phyloP scores from a whole-genome alignment of 1,140 invertebrate genomes.

The Danaus plexippus region DNA sequence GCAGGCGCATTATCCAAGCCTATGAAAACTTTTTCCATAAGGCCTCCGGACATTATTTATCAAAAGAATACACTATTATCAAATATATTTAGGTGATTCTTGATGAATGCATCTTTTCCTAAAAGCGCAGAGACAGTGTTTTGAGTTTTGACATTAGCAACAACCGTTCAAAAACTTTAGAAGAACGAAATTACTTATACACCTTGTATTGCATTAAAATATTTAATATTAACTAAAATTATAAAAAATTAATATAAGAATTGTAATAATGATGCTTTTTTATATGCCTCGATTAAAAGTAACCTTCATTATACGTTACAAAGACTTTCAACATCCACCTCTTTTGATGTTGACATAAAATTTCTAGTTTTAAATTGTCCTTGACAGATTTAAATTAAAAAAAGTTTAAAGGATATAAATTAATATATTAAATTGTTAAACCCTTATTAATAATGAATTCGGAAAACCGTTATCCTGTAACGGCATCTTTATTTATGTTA shows the following conservation, averaged over 20 bases:
- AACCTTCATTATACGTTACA: no score
- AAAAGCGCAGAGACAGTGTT: slow-evolving; percentile 18
- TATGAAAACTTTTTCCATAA: slow-evolving; percentile 82
- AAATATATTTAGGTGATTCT: slow-evolving; percentile 34
- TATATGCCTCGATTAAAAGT: no score
- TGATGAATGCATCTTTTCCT: slow-evolving; percentile 44
- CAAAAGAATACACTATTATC: slow-evolving; percentile 21
- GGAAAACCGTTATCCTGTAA: slow-evolving; percentile 56
- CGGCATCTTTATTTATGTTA: slow-evolving; percentile 58
- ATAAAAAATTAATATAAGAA: neutral
- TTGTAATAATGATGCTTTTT: neutral
- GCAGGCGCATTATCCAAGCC: slow-evolving; percentile 84
- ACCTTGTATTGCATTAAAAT: no score
- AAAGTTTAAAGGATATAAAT: slow-evolving; percentile 1
- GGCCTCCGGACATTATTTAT: slow-evolving; percentile 59
- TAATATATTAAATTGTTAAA: slow-evolving; percentile 2
- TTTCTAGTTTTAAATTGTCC: no score
- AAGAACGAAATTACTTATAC: no score
- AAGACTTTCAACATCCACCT: neutral
- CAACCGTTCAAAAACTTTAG: slow-evolving; percentile 4
- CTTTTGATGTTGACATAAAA: no score
- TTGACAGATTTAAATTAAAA: no score
- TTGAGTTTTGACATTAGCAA: slow-evolving; percentile 19
- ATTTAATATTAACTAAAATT: neutral
- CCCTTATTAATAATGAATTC: slow-evolving; percentile 39